Conservation (phyloP, 2,888 invertebrate species). For the Peribatodes rhomboidaria region DNA sequence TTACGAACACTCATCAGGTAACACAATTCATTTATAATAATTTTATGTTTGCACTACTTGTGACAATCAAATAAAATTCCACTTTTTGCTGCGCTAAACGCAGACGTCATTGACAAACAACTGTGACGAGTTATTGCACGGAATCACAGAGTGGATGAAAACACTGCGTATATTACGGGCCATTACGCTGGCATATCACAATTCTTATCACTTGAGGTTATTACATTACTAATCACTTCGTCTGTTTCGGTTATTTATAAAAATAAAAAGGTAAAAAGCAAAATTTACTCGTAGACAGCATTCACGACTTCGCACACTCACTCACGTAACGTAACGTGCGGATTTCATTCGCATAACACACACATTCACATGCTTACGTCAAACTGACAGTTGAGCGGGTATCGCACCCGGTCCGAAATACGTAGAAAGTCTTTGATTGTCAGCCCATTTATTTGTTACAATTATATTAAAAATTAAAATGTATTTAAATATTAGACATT, state of each 20-base stretch:
- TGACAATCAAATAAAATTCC: constrained; percentile 85
- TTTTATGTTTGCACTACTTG: constrained; percentile 82
- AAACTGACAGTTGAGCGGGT: constrained; percentile 73
- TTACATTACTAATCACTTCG: constrained; percentile 77
- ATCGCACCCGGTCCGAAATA: constrained; percentile 53
- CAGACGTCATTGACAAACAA: constrained; percentile 87
- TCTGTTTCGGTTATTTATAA: constrained; percentile 79
- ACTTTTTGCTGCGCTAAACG: constrained; percentile 86
- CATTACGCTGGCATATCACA: constrained; percentile 81
- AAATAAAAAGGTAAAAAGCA: constrained; percentile 86
- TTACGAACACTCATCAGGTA: constrained; percentile 80
- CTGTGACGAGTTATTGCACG: constrained; percentile 84
- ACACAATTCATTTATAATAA: constrained; percentile 76
- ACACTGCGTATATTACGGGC: constrained; percentile 77
- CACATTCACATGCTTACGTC: constrained; percentile 56
- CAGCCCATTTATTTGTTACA: neutral
- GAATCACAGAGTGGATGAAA: constrained; percentile 82
- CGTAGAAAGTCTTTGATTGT: neutral
- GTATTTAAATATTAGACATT: no score
- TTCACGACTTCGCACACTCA: constrained; percentile 85
- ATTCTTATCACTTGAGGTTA: constrained; percentile 81
- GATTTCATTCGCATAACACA: constrained; percentile 74
- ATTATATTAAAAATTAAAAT: neutral
- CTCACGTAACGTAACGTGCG: constrained; percentile 79
- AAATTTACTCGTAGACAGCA: constrained; percentile 82